These are phyloP conservation scores for Elachura formosa DNA, from an alignment of 2,113 vertebrate species.

Conservation along the genomic window DNA sequence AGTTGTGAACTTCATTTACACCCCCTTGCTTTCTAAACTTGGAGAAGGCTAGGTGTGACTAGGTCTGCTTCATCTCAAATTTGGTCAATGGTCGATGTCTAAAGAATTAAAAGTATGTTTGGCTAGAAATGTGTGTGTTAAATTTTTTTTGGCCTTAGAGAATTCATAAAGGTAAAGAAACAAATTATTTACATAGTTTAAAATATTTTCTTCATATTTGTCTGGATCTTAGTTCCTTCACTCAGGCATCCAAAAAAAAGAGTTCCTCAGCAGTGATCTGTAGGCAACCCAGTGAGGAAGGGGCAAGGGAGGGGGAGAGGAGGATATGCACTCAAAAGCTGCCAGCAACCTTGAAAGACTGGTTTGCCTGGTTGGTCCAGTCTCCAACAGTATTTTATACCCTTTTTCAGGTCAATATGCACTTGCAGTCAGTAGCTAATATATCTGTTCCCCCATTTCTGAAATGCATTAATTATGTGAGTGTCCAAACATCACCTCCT, in stretches of 20 bases:
- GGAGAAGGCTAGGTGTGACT: not conserved
- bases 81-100: not conserved
- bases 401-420: not conserved
- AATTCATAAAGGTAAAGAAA: not conserved
- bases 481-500: not conserved
- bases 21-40: not conserved
- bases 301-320: fast-evolving
- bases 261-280: not conserved
- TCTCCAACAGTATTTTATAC: not conserved
- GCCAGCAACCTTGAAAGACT: not conserved
- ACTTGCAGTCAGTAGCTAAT: not conserved
- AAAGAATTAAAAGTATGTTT: fast-evolving
- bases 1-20: not conserved
- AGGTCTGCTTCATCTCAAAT: not conserved
- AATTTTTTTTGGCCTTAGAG: not conserved
- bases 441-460: not conserved
- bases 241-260: not conserved
- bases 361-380: not conserved
- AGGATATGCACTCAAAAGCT: not conserved
- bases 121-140: not conserved
- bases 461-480: not conserved
- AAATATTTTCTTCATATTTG: not conserved
- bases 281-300: not conserved
- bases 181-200: not conserved
- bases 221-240: not conserved